These are phyloP conservation scores for Sycophila sp. DNA, from an alignment of 1,140 invertebrate species.

Conservation along the genomic window DNA sequence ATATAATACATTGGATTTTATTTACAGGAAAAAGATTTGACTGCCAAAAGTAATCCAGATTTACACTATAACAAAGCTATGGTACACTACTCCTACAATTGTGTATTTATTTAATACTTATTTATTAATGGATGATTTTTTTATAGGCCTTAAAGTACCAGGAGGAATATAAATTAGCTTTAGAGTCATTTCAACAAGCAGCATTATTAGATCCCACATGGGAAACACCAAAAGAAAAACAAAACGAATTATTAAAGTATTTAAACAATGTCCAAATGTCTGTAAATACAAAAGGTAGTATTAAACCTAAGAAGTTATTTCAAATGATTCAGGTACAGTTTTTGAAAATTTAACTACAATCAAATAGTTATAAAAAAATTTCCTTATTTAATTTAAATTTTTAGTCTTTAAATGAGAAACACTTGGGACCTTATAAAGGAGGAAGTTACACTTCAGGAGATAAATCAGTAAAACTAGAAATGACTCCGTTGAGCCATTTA, in stretches of 20 bases:
- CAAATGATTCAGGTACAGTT: constrained; percentile 72
- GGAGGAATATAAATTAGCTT: constrained; percentile 78
- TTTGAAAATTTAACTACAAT: constrained; percentile 37
- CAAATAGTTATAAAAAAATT: constrained; percentile 40
- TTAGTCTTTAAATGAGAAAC: constrained; percentile 68
- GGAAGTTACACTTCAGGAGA: constrained; percentile 68
- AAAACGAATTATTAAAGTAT: constrained; percentile 74
- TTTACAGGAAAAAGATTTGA: constrained; percentile 76
- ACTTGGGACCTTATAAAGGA: constrained; percentile 72
- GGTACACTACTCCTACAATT: constrained; percentile 67
- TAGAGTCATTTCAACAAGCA: constrained; percentile 76
- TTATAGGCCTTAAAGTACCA: constrained; percentile 82
- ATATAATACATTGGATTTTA: constrained; percentile 22
- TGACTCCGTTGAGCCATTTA: constrained; percentile 66
- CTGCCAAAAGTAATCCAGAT: constrained; percentile 79
- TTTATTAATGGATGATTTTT: constrained; percentile 33
- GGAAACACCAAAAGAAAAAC: constrained; percentile 73
- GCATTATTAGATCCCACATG: constrained; percentile 78
- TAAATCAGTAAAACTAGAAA: constrained; percentile 68
- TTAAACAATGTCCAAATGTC: constrained; percentile 74
- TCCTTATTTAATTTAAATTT: constrained; percentile 38
- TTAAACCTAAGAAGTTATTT: constrained; percentile 77
- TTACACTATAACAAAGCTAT: constrained; percentile 88
- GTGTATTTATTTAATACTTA: constrained; percentile 18
- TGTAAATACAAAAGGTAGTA: constrained; percentile 75